Evolutionary conservation across 2,888 invertebrate species (phyloP).

Genomic region (Furcula furcula): DNA sequence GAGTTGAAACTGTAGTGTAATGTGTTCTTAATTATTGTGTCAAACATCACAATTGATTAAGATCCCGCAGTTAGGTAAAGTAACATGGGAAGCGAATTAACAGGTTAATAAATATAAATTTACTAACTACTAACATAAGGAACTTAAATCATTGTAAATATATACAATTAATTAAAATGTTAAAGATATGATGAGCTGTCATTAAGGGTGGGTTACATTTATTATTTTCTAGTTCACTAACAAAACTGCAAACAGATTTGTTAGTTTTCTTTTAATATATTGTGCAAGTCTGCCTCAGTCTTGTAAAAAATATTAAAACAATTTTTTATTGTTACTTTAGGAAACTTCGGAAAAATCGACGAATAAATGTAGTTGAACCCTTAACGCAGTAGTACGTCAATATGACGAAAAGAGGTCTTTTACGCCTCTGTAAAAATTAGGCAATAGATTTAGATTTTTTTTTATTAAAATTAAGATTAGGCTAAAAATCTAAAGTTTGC

Average conservation of each 20-base stretch:
- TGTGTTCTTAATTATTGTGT: slow-evolving; percentile 7
- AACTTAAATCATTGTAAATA: slow-evolving; percentile 58
- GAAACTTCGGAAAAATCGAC: too few relatives aligned
- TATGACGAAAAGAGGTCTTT: slow-evolving; percentile 35
- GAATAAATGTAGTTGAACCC: slow-evolving; percentile 43
- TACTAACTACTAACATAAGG: slow-evolving; percentile 42
- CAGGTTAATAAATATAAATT: slow-evolving; percentile 37
- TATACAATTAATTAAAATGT: slow-evolving; percentile 43
- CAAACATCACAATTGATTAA: slow-evolving; percentile 28
- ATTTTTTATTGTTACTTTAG: too few relatives aligned
- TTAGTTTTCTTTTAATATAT: too few relatives aligned
- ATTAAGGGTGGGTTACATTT: slow-evolving; percentile 30
- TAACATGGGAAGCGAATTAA: slow-evolving; percentile 27
- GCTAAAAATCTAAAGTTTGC: slow-evolving; percentile 53
- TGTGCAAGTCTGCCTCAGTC: background rate
- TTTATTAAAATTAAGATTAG: slow-evolving; percentile 59
- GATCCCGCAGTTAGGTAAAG: slow-evolving; percentile 17
- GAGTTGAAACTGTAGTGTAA: slow-evolving; percentile 27
- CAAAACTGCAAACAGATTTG: too few relatives aligned
- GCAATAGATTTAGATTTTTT: slow-evolving; percentile 48
- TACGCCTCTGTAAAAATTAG: slow-evolving; percentile 45
- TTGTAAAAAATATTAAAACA: background rate
- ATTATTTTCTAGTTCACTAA: too few relatives aligned
- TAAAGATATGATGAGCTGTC: slow-evolving; percentile 29
- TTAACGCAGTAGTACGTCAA: slow-evolving; percentile 19